phyloP scores from a whole-genome alignment of 2,113 vertebrate genomes.

The Vulpes vulpes region DNA sequence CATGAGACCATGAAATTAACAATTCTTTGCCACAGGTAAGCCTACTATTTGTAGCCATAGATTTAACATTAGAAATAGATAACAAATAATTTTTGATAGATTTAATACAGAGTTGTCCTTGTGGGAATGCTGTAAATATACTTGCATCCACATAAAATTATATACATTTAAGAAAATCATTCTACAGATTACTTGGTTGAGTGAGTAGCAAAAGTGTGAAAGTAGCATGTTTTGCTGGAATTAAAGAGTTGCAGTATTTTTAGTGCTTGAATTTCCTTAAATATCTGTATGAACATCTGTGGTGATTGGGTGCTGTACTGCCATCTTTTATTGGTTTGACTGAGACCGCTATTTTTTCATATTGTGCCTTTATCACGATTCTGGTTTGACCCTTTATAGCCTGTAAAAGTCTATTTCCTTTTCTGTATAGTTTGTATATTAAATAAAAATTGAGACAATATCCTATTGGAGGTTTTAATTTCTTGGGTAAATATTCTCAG shows the following conservation, averaged over 20 bases:
- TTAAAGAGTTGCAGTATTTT: background rate
- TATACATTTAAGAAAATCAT: background rate
- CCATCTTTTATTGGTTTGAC: background rate
- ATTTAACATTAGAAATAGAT: background rate
- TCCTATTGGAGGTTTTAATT: background rate
- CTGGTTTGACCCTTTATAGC: background rate
- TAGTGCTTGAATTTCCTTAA: background rate
- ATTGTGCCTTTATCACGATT: background rate
- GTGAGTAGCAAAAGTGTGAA: background rate
- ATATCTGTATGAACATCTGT: background rate
- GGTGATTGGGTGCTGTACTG: background rate
- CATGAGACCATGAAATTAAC: background rate
- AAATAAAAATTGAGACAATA: slow-evolving; percentile 15
- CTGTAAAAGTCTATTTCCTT: background rate
- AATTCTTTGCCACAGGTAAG: background rate
- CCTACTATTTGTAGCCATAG: background rate
- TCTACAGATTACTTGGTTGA: background rate
- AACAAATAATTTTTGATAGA: background rate
- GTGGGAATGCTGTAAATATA: background rate
- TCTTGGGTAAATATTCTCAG: slow-evolving; percentile 44
- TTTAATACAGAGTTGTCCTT: background rate
- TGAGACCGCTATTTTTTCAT: background rate
- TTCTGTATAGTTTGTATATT: background rate
- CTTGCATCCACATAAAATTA: background rate
- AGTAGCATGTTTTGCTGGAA: background rate